Percentiles rank a stretch among this genome's conserved stretches.
These are phyloP conservation scores for Moxostoma hubbsi DNA, from an alignment of 2,797 vertebrate genomes.

Conservation along the genomic window DNA sequence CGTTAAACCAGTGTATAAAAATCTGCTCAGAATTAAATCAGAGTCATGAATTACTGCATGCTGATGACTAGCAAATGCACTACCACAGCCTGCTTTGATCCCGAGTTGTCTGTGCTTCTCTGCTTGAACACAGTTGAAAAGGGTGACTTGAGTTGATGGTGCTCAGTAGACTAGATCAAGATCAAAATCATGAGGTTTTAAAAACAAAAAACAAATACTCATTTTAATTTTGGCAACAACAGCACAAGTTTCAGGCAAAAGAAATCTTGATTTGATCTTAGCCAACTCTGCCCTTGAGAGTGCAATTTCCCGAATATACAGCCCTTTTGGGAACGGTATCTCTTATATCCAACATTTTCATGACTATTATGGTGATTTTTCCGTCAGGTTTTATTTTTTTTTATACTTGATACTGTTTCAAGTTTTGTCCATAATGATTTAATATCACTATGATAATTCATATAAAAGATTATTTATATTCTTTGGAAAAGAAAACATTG, in stretches of 20 bases:
- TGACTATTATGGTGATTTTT: neutral
- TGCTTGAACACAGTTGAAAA: neutral
- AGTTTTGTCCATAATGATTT: neutral
- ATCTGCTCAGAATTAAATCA: conserved; percentile 40
- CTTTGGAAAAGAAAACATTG: neutral
- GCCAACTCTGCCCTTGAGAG: neutral
- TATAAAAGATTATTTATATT: too few relatives aligned
- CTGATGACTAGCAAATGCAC: conserved; percentile 25
- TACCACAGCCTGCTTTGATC: conserved; percentile 27
- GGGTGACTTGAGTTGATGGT: neutral
- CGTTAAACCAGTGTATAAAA: conserved; percentile 29
- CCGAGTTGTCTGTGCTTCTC: conserved; percentile 24
- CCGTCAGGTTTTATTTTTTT: neutral
- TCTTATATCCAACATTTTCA: neutral
- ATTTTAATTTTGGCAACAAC: neutral
- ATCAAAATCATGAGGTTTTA: too few relatives aligned
- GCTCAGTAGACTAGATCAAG: neutral
- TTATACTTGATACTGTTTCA: neutral
- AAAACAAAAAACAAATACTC: neutral
- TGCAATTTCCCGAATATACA: neutral
- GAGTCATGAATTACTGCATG: conserved; percentile 26
- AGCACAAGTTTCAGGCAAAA: neutral
- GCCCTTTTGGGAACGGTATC: neutral
- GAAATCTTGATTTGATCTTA: neutral
- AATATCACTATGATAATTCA: too few relatives aligned